phyloP scores from a whole-genome alignment of 2,888 invertebrate species.

The Conistra vaccinii region DNA sequence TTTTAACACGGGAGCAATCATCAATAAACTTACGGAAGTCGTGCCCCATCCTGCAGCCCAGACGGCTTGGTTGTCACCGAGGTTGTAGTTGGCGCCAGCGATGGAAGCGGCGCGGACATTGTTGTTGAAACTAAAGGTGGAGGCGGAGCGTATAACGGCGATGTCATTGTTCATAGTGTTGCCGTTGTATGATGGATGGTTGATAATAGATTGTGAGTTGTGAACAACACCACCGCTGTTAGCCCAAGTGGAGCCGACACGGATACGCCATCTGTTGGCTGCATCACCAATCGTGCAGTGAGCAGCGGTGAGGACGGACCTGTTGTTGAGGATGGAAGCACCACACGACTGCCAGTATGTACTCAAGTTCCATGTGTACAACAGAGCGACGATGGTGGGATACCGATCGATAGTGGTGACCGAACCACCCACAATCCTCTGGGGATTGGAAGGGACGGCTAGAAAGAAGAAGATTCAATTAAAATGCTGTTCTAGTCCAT shows the following conservation, averaged over 20 bases:
- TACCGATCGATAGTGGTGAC: constrained; percentile 66
- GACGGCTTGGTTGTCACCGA: constrained; percentile 72
- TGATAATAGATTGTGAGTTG: too few relatives aligned
- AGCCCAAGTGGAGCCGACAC: too few relatives aligned
- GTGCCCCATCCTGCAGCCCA: constrained; percentile 78
- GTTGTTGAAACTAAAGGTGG: constrained; percentile 45
- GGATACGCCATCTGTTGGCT: too few relatives aligned
- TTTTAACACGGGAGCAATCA: not conserved
- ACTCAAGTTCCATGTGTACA: constrained; percentile 58
- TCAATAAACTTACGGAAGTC: constrained; percentile 65
- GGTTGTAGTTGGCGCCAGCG: constrained; percentile 71
- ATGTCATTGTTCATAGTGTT: constrained; percentile 37
- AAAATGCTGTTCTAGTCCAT: not conserved
- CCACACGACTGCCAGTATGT: constrained; percentile 65
- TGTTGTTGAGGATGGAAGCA: constrained; percentile 67
- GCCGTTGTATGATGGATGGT: too few relatives aligned
- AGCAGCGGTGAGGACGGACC: constrained; percentile 68
- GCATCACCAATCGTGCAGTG: constrained; percentile 40
- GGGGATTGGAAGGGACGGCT: constrained; percentile 60
- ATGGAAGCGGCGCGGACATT: constrained; percentile 60
- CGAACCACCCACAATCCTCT: constrained; percentile 75
- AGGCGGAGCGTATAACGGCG: constrained; percentile 10
- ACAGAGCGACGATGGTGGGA: constrained; percentile 57
- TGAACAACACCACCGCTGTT: too few relatives aligned
- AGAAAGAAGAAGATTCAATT: constrained; percentile 17